Evolutionary conservation across 2,888 invertebrate genomes (phyloP).

Genomic region (Parnassius smintheus): DNA sequence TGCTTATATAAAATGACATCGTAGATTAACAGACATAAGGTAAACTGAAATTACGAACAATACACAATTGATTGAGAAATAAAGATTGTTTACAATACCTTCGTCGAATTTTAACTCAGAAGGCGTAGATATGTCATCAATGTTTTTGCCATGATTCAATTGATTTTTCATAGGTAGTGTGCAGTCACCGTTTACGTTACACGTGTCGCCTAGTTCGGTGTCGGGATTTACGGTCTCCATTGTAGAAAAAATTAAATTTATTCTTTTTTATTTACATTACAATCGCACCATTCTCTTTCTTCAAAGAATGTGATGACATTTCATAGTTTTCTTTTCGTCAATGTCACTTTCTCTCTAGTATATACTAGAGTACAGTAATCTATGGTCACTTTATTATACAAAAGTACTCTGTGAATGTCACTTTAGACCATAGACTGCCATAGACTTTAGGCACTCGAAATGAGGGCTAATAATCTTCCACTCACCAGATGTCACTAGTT

Average conservation of each 20-base stretch:
- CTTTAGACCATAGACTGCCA: too few relatives aligned
- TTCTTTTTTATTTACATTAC: slow-evolving; percentile 67
- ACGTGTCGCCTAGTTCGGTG: slow-evolving; percentile 54
- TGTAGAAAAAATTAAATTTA: slow-evolving; percentile 54
- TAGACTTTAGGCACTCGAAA: too few relatives aligned
- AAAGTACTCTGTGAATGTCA: too few relatives aligned
- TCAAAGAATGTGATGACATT: slow-evolving; percentile 52
- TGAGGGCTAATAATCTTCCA: too few relatives aligned
- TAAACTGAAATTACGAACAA: slow-evolving; percentile 7
- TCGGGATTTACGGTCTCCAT: slow-evolving; percentile 68
- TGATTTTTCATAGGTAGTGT: slow-evolving; percentile 49
- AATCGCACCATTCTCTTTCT: slow-evolving; percentile 48
- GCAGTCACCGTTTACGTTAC: slow-evolving; percentile 62
- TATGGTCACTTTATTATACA: too few relatives aligned
- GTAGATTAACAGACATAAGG: background rate
- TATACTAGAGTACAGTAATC: too few relatives aligned
- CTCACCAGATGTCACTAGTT: too few relatives aligned
- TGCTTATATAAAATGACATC: slow-evolving; percentile 1
- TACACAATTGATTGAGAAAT: slow-evolving; percentile 24
- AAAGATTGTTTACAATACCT: slow-evolving; percentile 78
- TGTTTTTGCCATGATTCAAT: slow-evolving; percentile 68
- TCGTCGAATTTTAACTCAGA: slow-evolving; percentile 86
- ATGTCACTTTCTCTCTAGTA: too few relatives aligned
- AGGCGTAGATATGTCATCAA: slow-evolving; percentile 80
- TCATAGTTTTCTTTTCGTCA: slow-evolving; percentile 32